phyloP scores from a whole-genome alignment of 2,888 invertebrate genomes.

The Neoaliturus tenellus region DNA sequence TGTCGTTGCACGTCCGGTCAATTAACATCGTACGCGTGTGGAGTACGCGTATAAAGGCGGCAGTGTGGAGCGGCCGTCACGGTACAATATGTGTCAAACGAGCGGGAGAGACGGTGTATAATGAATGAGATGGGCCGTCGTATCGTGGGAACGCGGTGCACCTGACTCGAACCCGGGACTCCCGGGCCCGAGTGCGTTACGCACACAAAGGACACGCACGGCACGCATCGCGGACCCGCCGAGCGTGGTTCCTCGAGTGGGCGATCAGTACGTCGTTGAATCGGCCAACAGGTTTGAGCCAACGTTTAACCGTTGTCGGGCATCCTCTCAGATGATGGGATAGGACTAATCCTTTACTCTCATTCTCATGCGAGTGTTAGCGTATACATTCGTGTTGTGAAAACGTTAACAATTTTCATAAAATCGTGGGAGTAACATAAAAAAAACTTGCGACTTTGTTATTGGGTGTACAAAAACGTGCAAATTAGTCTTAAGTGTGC shows the following conservation, averaged over 20 bases:
- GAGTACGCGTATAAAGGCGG: not conserved
- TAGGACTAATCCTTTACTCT: too few relatives aligned
- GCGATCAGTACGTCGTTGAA: not conserved
- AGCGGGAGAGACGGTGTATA: not conserved
- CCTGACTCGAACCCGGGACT: not conserved
- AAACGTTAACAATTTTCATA: too few relatives aligned
- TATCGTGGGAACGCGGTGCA: not conserved
- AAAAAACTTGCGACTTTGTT: too few relatives aligned
- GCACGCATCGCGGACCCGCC: not conserved
- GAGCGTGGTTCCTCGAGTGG: not conserved
- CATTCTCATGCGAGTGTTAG: too few relatives aligned
- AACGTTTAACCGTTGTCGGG: too few relatives aligned
- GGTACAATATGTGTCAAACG: constrained; percentile 4
- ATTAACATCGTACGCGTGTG: not conserved
- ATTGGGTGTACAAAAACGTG: too few relatives aligned
- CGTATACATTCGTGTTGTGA: too few relatives aligned
- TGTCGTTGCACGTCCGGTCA: not conserved
- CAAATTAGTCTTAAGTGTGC: too few relatives aligned
- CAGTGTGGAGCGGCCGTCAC: not conserved
- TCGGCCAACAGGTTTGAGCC: too few relatives aligned
- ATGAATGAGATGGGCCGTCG: not conserved
- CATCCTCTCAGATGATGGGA: too few relatives aligned
- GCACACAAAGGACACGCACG: not conserved
- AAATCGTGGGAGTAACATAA: too few relatives aligned
- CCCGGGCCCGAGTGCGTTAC: too few relatives aligned